phyloP scores from a whole-genome alignment of 2,797 vertebrate genomes.

The Tokudaia muenninki region DNA sequence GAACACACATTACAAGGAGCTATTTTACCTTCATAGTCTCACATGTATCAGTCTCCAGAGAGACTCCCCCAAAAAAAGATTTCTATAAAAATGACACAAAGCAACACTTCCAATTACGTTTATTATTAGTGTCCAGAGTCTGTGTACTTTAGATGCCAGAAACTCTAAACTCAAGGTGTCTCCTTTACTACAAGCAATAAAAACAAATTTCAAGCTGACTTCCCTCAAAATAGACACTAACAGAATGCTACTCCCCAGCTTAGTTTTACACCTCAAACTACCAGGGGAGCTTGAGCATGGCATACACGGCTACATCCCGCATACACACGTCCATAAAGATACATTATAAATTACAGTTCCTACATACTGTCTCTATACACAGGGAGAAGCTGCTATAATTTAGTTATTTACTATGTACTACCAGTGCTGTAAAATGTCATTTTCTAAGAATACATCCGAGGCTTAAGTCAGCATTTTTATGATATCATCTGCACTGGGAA shows the following conservation, averaged over 20 bases:
- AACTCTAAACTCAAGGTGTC: conserved; percentile 75
- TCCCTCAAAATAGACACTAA: conserved; percentile 71
- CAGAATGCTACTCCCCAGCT: conserved; percentile 74
- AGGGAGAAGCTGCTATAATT: conserved; percentile 87
- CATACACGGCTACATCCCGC: conserved; percentile 69
- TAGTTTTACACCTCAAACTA: conserved; percentile 69
- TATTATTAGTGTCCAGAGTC: conserved; percentile 40
- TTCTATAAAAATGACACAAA: conserved; percentile 77
- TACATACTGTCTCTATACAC: conserved; percentile 80
- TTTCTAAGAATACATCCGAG: conserved; percentile 90
- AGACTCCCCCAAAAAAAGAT: conserved; percentile 56
- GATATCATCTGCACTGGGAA: conserved; percentile 90
- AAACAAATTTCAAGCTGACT: conserved; percentile 72
- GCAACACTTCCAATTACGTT: conserved; percentile 72
- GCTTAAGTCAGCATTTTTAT: conserved; percentile 92
- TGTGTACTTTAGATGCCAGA: conserved; percentile 67
- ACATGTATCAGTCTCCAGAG: conserved; percentile 66
- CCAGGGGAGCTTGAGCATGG: conserved; percentile 47
- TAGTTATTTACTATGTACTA: conserved; percentile 91
- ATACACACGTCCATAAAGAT: conserved; percentile 75
- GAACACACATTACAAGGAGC: conserved; percentile 59
- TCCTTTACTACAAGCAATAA: conserved; percentile 78
- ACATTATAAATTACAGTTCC: conserved; percentile 83
- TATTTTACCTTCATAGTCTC: conserved; percentile 66
- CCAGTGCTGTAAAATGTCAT: conserved; percentile 89